These are phyloP conservation scores for Diogma glabrata DNA, from an alignment of 2,888 invertebrate species.

Conservation along the genomic window DNA sequence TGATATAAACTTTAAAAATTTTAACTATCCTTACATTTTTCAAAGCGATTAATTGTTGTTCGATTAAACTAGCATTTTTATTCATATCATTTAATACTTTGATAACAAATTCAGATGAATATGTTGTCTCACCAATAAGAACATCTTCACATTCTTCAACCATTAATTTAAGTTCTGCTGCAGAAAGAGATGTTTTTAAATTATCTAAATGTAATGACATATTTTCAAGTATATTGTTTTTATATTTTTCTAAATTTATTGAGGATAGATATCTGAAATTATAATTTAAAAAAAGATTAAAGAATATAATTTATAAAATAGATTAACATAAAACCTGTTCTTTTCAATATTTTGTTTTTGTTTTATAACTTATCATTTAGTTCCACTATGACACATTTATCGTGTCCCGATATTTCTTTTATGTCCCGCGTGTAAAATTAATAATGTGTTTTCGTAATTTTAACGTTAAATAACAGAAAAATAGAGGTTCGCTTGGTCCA, in stretches of 20 bases:
- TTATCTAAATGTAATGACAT: slow-evolving; percentile 24
- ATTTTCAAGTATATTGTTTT: background rate
- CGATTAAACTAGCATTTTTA: slow-evolving; percentile 25
- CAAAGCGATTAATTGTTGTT: slow-evolving; percentile 24
- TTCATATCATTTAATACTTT: slow-evolving; percentile 29
- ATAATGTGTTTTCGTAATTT: too few relatives aligned
- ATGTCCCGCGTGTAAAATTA: too few relatives aligned
- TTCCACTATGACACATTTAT: too few relatives aligned
- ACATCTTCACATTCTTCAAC: slow-evolving; percentile 30
- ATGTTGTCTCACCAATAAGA: slow-evolving; percentile 31
- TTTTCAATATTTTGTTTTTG: too few relatives aligned
- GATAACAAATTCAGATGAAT: slow-evolving; percentile 32
- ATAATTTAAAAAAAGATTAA: background rate
- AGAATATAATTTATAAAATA: background rate
- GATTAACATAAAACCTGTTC: too few relatives aligned
- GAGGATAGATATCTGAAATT: background rate
- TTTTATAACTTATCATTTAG: too few relatives aligned
- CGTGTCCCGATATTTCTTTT: too few relatives aligned
- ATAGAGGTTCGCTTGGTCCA: too few relatives aligned
- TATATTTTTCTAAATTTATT: background rate
- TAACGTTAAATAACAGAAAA: too few relatives aligned
- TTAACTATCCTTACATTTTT: slow-evolving; percentile 19
- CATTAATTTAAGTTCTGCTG: slow-evolving; percentile 30
- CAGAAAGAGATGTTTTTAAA: slow-evolving; percentile 28
- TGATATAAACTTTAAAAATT: too few relatives aligned